Conservation (phyloP, 2,888 invertebrate species). For the Sesia apiformis region DNA sequence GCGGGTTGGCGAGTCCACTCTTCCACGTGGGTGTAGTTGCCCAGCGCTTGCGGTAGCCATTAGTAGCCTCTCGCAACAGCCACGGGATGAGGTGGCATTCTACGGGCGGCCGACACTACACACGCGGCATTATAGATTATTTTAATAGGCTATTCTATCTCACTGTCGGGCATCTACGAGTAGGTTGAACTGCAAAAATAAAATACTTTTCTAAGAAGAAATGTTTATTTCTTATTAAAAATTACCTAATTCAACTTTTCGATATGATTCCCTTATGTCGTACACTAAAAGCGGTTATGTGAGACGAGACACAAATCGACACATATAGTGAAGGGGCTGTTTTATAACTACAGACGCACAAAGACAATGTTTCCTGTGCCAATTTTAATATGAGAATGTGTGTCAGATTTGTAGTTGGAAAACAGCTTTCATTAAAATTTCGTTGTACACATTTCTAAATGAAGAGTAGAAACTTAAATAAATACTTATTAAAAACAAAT, state of each 20-base stretch:
- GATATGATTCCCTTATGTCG: slow-evolving; percentile 61
- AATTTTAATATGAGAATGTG: too few relatives aligned
- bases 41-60: too few relatives aligned
- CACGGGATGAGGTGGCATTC: too few relatives aligned
- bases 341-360: background rate
- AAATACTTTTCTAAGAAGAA: slow-evolving; percentile 28
- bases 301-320: background rate
- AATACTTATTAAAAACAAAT: slow-evolving; percentile 22
- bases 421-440: slow-evolving; percentile 21
- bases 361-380: background rate
- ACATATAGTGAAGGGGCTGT: background rate
- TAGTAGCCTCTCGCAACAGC: too few relatives aligned
- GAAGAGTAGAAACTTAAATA: slow-evolving; percentile 8
- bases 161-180: too few relatives aligned
- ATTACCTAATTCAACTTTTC: slow-evolving; percentile 61
- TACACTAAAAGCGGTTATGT: slow-evolving; percentile 42
- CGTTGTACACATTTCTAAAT: background rate
- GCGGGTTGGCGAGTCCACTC: too few relatives aligned
- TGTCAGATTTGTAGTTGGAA: slow-evolving; percentile 6
- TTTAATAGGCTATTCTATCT: too few relatives aligned
- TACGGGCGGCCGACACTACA: too few relatives aligned
- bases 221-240: slow-evolving; percentile 62
- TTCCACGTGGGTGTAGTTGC: too few relatives aligned
- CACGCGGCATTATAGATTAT: too few relatives aligned
- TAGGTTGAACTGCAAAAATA: background rate